Evolutionary conservation across 1,140 invertebrate genomes (phyloP).

Genomic region (Sinonovacula constricta): DNA sequence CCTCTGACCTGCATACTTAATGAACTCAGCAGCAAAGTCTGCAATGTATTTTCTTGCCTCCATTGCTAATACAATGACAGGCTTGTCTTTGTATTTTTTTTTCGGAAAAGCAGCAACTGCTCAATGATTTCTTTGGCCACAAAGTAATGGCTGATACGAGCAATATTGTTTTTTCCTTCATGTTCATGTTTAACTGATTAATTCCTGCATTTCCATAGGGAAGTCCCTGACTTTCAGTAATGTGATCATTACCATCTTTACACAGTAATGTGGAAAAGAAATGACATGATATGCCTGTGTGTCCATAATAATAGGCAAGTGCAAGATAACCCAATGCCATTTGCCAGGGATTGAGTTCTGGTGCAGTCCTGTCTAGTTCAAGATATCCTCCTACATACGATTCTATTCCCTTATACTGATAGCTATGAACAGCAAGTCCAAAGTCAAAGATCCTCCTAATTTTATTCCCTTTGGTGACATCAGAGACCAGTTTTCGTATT

Average conservation of each 20-base stretch:
- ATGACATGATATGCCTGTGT: constrained; percentile 58
- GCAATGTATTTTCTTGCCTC: constrained; percentile 33
- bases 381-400: constrained; percentile 44
- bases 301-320: constrained; percentile 61
- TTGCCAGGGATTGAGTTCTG: constrained; percentile 35
- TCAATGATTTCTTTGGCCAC: constrained; percentile 67
- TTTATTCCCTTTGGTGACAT: constrained; percentile 28
- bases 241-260: constrained; percentile 14
- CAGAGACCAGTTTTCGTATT: constrained; percentile 2
- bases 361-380: neutral
- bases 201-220: constrained; percentile 42
- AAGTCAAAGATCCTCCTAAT: constrained; percentile 53
- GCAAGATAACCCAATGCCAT: constrained; percentile 53
- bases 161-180: constrained; percentile 41
- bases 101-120: constrained; percentile 27
- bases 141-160: constrained; percentile 59
- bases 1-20: constrained; percentile 22
- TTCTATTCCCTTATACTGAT: constrained; percentile 52
- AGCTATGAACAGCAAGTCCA: constrained; percentile 52
- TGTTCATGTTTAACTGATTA: constrained; percentile 54
- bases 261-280: constrained; percentile 52
- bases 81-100: neutral
- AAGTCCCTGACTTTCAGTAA: constrained; percentile 47
- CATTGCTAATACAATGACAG: constrained; percentile 14
- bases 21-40: constrained; percentile 39